phyloP scores from a whole-genome alignment of 2,888 invertebrate genomes.

The Megalurothrips usitatus region DNA sequence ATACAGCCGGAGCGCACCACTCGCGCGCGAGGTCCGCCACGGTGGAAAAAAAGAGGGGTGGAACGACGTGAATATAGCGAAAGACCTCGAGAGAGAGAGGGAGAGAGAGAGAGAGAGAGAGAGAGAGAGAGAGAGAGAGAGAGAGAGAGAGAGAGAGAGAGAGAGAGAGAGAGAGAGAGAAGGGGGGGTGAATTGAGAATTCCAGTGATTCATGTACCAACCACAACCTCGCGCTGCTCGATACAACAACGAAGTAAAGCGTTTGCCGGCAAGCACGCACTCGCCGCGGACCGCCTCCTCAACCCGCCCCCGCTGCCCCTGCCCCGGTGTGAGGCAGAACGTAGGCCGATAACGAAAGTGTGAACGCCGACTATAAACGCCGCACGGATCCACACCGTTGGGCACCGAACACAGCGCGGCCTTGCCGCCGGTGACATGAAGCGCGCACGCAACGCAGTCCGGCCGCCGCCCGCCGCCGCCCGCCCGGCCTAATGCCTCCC shows the following conservation, averaged over 20 bases:
- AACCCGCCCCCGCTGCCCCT: too few species aligned
- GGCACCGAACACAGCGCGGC: background rate
- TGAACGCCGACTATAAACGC: background rate
- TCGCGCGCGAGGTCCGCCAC: too few species aligned
- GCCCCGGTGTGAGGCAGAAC: background rate
- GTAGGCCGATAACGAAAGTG: background rate
- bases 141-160: background rate
- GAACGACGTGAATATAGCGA: too few species aligned
- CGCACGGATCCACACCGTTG: background rate
- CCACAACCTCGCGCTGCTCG: too few species aligned
- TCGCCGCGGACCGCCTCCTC: too few species aligned
- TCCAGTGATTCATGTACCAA: constrained; percentile 15
- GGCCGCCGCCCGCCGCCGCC: too few species aligned
- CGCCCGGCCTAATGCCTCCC: background rate
- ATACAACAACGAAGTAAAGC: constrained; percentile 18
- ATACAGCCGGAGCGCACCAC: too few species aligned
- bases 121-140: background rate
- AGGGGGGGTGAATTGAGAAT: background rate
- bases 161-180: background rate
- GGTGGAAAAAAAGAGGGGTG: too few species aligned
- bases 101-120: background rate
- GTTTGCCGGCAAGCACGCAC: background rate
- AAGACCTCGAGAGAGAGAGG: background rate
- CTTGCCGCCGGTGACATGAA: too few species aligned
- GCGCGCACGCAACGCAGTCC: too few species aligned